Base-by-base conservation (phyloP, 2,797 vertebrate species). In the Scomberomorus guttatus region DNA sequence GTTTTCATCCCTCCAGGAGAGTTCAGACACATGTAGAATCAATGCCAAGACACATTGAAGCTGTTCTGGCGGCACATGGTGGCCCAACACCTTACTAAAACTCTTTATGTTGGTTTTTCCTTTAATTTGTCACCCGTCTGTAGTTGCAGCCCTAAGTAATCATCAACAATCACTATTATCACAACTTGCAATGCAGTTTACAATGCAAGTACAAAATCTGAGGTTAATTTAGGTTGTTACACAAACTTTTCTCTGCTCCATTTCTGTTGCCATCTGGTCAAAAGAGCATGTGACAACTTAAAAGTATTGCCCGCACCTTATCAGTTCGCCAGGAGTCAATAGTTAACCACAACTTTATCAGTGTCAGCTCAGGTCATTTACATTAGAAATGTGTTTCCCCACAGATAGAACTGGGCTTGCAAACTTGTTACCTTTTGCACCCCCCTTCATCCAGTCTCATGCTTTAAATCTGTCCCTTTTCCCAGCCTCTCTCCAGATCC, bases 281-380 rank as follows among this genome's bases (percentile, higher is more conserved):
- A 29, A 69, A 50, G 44, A 85, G 18, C 55, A 61, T 66, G 60
- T 75, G 59, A 72, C 18, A 22, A 34, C 48, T 70, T 14, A 3
- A 14, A 14, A 18, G 17, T 48, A 18, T 48, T 11, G 27, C 62
- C 55, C n/a, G 34, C 37, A 72, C 13, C 27, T 77, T 86, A 87
- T 90, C 81, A 75, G 52, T 65, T 46, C 17, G 12, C 70, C 13
- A 46, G 51, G 5, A 73, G 87, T 91, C 70, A 93, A 90, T 92
- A 84, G 66, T 90, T 92, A 94, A 93, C 90, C 61, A 64, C 70
- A 64, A 5, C 75, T 81, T 87, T 86, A 90, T 89, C 87, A 83
- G 67, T 56, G 52, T 64, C 73, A 74, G 20, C 32, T 17, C 66
- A 67, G 70, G 70, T 73, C 64, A 60, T 50, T 71, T 32, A 61